Base-by-base conservation (phyloP, 2,888 invertebrate genomes). In the Lasioglossum malachurum region DNA sequence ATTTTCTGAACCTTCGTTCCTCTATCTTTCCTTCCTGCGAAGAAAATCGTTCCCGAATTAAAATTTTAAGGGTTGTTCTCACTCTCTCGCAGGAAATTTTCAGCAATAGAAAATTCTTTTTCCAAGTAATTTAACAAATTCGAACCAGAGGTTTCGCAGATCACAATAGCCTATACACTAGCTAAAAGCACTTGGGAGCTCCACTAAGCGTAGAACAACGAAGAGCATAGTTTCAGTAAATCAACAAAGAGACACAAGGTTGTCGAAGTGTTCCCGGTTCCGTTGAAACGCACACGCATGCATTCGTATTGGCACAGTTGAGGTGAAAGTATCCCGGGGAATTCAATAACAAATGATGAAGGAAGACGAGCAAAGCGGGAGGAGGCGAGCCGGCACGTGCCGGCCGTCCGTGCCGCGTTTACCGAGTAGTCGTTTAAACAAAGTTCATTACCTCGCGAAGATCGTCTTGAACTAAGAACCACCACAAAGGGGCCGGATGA, bases 401-500 rank as follows among this genome's bases (percentile, higher is more conserved):
- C 91, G 83, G 75, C 84, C 60, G 57, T 89, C 77, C 91, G 90
- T 89, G 92, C 87, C 84, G 69, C 82, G 92, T 88, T 90, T 91
- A 89, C 87, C 87, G 88, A 92, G 85, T 80, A 83, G 80, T 81
- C 88, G 89, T 91, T 93, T 73, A 89, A 91, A 88, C 88, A 91
- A 93, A 93, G 92, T 93, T 93, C 91, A 91, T 93, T 93, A 92
- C 91, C 91, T 92, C 89, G 82, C 53, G 78, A 78, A 69, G 78
- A 77, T 76, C 85, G 82, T 81, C 87, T 77, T 84, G 67, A 64
- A 10, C 53, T 53, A 44, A n/a, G 76, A 73, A 71, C n/a, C 46
- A 8, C 69, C 78, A 86, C 85, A 88, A 90, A 90, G 89, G 81
- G 81, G 74, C 72, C 74, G 79, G 69, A 86, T 83, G 87, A 87